Conservation (phyloP, 2,797 vertebrate species). For the Cryptoprocta ferox region DNA sequence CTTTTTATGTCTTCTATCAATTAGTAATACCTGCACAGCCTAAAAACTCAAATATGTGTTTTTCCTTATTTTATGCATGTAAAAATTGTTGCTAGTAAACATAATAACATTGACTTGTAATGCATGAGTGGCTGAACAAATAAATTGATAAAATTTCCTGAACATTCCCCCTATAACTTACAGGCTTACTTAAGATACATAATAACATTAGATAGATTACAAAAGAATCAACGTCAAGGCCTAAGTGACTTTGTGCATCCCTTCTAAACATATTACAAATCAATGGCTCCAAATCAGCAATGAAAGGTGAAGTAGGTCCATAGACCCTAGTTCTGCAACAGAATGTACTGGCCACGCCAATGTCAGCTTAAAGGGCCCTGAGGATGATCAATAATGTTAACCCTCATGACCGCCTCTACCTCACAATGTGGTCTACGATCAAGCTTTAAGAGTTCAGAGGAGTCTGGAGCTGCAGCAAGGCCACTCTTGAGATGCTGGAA, state of each 20-base stretch:
- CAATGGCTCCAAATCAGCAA: background rate
- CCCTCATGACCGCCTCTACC: background rate
- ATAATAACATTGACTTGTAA: background rate
- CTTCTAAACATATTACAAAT: background rate
- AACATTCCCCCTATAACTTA: background rate
- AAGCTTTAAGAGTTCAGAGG: background rate
- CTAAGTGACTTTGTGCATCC: background rate
- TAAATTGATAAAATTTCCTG: background rate
- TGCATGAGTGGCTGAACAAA: background rate
- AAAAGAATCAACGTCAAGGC: background rate
- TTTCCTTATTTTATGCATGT: constrained; percentile 24
- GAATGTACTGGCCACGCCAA: background rate
- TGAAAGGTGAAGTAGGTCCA: background rate
- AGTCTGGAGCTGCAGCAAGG: background rate
- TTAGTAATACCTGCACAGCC: background rate
- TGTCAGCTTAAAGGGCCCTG: background rate
- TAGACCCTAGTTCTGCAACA: background rate
- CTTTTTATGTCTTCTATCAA: background rate
- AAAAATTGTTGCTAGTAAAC: background rate
- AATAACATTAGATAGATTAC: background rate
- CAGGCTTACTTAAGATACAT: background rate
- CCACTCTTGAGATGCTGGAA: background rate
- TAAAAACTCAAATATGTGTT: background rate
- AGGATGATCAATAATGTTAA: background rate
- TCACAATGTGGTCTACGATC: background rate